Evolutionary conservation across 1,140 invertebrate species (phyloP).

Genomic region (Formica exsecta): DNA sequence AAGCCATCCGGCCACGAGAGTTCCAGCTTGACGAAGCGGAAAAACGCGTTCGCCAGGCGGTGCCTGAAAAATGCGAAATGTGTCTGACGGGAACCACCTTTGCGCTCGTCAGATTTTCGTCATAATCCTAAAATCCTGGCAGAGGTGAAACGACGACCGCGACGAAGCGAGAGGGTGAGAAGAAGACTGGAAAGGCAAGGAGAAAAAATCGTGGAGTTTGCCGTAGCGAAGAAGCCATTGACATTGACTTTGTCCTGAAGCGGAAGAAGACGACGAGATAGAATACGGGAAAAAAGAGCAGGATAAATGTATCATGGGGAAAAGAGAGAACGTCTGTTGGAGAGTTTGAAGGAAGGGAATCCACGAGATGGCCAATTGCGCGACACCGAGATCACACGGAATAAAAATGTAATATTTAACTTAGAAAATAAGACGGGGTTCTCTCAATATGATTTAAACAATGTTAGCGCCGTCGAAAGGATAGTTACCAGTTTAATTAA

Average conservation of each 20-base stretch:
- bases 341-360: constrained; percentile 19
- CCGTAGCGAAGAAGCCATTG: constrained; percentile 49
- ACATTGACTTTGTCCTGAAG: constrained; percentile 67
- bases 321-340: neutral
- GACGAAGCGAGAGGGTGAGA: neutral
- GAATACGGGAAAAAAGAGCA: neutral
- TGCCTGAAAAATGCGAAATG: constrained; percentile 66
- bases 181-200: neutral
- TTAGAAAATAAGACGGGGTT: neutral
- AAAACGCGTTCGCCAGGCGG: constrained; percentile 59
- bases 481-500: constrained; percentile 37
- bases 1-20: constrained; percentile 37
- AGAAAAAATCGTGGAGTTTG: constrained; percentile 20
- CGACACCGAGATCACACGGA: constrained; percentile 21
- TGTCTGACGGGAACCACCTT: constrained; percentile 49
- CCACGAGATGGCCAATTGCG: constrained; percentile 48
- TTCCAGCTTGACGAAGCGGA: constrained; percentile 42
- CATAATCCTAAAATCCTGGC: constrained; percentile 54
- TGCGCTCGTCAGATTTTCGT: constrained; percentile 53
- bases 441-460: neutral
- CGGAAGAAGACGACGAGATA: neutral
- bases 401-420: constrained; percentile 17
- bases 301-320: constrained; percentile 29
- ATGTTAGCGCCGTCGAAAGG: neutral
- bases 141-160: constrained; percentile 8